phyloP scores from a whole-genome alignment of 2,113 vertebrate genomes.

The Andinoacara biseriatus region DNA sequence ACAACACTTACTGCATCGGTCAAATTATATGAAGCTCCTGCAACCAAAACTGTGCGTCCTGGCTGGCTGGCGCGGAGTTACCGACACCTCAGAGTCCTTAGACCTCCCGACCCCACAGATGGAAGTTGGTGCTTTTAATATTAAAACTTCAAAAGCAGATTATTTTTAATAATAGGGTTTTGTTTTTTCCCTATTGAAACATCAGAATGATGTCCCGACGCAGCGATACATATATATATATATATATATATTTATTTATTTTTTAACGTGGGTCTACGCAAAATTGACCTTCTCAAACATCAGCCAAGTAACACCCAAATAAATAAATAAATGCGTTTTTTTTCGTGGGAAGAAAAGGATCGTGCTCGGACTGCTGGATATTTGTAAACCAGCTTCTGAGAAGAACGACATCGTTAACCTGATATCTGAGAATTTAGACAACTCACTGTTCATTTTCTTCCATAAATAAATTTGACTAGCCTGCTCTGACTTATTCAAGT shows the following conservation, averaged over 20 bases:
- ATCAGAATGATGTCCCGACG: neutral
- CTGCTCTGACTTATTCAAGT: neutral
- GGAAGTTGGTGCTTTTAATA: neutral
- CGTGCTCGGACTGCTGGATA: neutral
- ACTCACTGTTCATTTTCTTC: neutral
- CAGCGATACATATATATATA: neutral
- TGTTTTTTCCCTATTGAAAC: neutral
- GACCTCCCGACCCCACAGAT: neutral
- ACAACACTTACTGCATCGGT: neutral
- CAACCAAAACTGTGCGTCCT: slow-evolving; percentile 5
- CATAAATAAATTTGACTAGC: neutral
- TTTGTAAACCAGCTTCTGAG: neutral
- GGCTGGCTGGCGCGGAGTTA: slow-evolving; percentile 2
- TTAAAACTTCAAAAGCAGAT: neutral
- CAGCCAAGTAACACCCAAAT: neutral
- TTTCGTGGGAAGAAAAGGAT: neutral
- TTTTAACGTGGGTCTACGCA: neutral
- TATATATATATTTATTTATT: too few species aligned
- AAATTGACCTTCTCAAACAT: neutral
- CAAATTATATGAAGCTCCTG: slow-evolving; percentile 11
- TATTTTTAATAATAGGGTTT: neutral
- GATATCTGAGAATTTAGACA: neutral
- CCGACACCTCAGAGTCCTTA: neutral
- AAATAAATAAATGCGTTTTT: neutral
- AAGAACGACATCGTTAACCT: neutral